Evolutionary conservation across 2,797 vertebrate genomes (phyloP).

Genomic region (Ibycter americanus): DNA sequence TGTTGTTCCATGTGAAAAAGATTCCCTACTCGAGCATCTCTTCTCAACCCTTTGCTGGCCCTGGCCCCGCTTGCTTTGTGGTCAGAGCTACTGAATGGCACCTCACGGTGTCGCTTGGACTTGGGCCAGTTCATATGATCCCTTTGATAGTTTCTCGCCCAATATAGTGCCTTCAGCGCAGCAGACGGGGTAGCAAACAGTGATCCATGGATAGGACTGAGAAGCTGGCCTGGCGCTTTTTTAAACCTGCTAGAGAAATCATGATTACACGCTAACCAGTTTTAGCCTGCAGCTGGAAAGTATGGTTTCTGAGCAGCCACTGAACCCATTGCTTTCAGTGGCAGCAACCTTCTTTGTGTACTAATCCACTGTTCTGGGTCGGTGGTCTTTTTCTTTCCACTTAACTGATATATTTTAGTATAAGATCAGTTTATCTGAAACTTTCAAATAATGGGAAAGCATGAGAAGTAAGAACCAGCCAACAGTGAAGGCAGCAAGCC

Average conservation of each 20-base stretch:
- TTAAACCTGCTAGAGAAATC: neutral
- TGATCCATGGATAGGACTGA: neutral
- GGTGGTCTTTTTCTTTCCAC: neutral
- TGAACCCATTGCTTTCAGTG: neutral
- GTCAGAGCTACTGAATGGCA: neutral
- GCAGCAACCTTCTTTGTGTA: neutral
- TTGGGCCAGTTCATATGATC: neutral
- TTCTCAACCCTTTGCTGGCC: neutral
- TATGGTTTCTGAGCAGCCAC: neutral
- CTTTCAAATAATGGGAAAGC: neutral
- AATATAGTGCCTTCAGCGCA: neutral
- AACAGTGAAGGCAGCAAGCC: neutral
- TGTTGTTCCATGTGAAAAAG: neutral
- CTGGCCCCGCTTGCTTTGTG: neutral
- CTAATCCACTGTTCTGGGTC: neutral
- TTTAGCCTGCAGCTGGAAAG: neutral
- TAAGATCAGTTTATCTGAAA: neutral
- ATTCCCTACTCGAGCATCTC: neutral
- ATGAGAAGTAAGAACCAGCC: neutral
- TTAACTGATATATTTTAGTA: neutral
- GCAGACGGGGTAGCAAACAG: neutral
- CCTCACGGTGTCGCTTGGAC: too few species aligned
- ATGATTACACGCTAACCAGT: accelerated
- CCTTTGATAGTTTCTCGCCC: neutral
- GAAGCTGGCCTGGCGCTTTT: neutral